Evolutionary conservation across 1,140 invertebrate genomes (phyloP).

Genomic region (Caenorhabditis inopinata): DNA sequence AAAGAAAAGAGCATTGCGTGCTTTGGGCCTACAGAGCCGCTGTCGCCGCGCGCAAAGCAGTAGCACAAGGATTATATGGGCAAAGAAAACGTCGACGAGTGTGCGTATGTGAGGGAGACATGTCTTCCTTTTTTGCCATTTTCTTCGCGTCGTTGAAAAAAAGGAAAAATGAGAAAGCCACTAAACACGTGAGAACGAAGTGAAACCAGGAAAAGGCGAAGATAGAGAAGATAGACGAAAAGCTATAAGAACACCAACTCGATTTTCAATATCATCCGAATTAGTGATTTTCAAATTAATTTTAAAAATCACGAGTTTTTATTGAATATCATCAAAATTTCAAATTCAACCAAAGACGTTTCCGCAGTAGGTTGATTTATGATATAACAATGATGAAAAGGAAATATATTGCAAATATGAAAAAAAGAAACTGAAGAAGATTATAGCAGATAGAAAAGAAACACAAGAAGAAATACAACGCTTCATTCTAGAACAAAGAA

Average conservation of each 20-base stretch:
- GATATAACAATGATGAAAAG: too few relatives aligned
- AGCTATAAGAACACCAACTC: not conserved
- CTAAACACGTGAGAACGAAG: not conserved
- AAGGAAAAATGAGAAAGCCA: not conserved
- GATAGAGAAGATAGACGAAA: not conserved
- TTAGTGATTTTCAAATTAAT: too few relatives aligned
- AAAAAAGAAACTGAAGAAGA: too few relatives aligned
- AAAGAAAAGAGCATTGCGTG: not conserved
- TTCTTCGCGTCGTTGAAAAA: slow-evolving; percentile 7
- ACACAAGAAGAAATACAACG: too few relatives aligned
- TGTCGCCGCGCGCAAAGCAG: not conserved
- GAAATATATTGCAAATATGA: too few relatives aligned
- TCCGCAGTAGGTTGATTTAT: too few relatives aligned
- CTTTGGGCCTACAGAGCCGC: slow-evolving; percentile 26
- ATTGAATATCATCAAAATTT: too few relatives aligned
- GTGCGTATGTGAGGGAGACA: not conserved
- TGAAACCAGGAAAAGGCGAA: not conserved
- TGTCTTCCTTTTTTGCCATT: not conserved
- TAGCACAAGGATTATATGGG: slow-evolving; percentile 32
- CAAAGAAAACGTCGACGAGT: slow-evolving; percentile 20
- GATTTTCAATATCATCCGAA: not conserved
- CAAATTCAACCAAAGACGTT: too few relatives aligned
- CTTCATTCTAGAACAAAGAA: too few relatives aligned
- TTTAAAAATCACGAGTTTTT: too few relatives aligned
- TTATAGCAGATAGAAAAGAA: too few relatives aligned